Conservation (phyloP, 2,797 vertebrate species). For the Myiothlypis chrysogaster region DNA sequence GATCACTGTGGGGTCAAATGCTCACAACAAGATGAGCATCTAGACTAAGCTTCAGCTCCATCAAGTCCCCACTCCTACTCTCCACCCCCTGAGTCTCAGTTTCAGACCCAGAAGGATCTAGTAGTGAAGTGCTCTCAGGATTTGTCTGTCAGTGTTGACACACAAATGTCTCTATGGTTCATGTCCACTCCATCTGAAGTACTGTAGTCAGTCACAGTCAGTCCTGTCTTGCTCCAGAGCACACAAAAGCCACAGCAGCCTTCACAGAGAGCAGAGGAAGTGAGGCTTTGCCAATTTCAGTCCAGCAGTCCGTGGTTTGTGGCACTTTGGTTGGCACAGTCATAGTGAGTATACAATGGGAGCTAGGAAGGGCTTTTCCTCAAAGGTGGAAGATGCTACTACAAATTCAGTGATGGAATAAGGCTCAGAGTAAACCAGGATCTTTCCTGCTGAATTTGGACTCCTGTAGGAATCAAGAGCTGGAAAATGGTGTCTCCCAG, state of each 20-base stretch:
- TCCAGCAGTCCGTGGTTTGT: neutral
- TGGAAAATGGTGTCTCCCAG: neutral
- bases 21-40: neutral
- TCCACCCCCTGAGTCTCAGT: neutral
- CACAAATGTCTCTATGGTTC: fast-evolving
- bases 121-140: neutral
- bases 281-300: neutral
- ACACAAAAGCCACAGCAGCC: neutral
- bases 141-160: neutral
- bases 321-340: neutral
- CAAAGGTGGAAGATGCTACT: neutral
- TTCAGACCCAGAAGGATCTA: neutral
- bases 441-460: neutral
- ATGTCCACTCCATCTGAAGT: neutral
- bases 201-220: neutral
- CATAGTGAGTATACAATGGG: fast-evolving
- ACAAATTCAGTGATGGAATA: neutral
- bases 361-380: neutral
- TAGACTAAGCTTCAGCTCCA: neutral
- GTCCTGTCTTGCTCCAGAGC: neutral
- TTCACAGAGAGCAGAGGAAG: neutral
- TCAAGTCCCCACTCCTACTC: neutral
- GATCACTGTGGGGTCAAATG: neutral
- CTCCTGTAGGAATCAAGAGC: neutral
- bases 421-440: neutral